These are phyloP conservation scores for Dexiosoma caninum DNA, from an alignment of 2,888 invertebrate genomes.

Conservation along the genomic window DNA sequence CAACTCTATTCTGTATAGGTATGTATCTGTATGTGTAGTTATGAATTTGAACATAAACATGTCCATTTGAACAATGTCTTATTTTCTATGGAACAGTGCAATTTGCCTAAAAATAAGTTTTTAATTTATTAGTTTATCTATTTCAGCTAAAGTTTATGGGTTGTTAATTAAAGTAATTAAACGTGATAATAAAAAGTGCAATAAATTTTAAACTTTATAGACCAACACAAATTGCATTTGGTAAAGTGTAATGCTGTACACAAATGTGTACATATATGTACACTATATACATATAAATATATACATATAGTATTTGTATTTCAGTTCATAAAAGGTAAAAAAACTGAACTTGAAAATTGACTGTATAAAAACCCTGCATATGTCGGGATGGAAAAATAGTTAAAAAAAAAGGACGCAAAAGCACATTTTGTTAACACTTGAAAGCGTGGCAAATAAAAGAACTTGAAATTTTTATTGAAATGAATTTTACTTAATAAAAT, in stretches of 20 bases:
- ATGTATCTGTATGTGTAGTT: too few relatives aligned
- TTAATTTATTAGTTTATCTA: background rate
- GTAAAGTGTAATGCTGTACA: background rate
- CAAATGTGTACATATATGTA: too few relatives aligned
- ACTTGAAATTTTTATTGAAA: too few relatives aligned
- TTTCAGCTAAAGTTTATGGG: constrained; percentile 13
- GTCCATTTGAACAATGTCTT: too few relatives aligned
- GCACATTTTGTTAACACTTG: background rate
- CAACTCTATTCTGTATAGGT: too few relatives aligned
- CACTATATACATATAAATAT: too few relatives aligned
- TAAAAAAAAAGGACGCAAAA: background rate
- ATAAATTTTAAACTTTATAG: constrained; percentile 58
- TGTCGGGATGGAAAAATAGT: background rate
- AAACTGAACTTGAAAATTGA: background rate
- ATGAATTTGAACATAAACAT: too few relatives aligned
- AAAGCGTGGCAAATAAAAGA: background rate
- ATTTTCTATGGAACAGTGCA: too few relatives aligned
- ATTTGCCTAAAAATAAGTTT: background rate
- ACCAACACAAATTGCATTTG: background rate
- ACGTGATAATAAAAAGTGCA: constrained; percentile 31
- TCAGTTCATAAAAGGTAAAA: too few relatives aligned
- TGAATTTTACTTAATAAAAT: background rate
- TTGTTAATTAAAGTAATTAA: constrained; percentile 61
- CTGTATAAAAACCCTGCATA: too few relatives aligned
- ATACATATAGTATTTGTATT: too few relatives aligned